Conservation (phyloP, 2,113 vertebrate species). For the Martes martes region DNA sequence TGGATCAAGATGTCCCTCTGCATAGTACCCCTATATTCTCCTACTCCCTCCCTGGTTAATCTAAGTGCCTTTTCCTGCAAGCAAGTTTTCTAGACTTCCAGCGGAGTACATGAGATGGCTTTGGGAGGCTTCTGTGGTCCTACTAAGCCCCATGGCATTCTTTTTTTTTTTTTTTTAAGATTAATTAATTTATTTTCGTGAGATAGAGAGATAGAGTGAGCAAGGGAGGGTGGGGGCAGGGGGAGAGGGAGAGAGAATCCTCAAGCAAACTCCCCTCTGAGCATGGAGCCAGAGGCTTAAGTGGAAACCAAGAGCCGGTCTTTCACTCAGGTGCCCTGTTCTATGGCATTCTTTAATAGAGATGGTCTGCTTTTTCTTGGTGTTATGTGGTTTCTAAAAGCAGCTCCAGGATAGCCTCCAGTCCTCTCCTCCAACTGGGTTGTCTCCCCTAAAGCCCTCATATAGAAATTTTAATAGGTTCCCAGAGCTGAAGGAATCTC, state of each 20-base stretch:
- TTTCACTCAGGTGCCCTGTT: too few relatives aligned
- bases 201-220: neutral
- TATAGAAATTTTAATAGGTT: neutral
- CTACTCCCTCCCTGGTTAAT: neutral
- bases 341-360: neutral
- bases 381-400: neutral
- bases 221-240: neutral
- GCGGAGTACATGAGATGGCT: neutral
- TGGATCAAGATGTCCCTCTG: neutral
- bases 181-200: neutral
- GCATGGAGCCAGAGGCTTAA: neutral
- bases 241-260: neutral
- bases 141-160: neutral
- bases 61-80: neutral
- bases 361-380: neutral
- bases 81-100: neutral
- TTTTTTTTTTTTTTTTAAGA: neutral
- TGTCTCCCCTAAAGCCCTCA: neutral
- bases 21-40: neutral
- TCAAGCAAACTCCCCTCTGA: neutral
- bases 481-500: neutral
- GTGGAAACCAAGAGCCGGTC: neutral
- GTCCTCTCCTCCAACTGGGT: neutral
- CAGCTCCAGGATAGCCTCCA: neutral
- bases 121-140: neutral